Base-by-base conservation (phyloP, 1,140 invertebrate genomes). In the Ostrea denselamellosa region DNA sequence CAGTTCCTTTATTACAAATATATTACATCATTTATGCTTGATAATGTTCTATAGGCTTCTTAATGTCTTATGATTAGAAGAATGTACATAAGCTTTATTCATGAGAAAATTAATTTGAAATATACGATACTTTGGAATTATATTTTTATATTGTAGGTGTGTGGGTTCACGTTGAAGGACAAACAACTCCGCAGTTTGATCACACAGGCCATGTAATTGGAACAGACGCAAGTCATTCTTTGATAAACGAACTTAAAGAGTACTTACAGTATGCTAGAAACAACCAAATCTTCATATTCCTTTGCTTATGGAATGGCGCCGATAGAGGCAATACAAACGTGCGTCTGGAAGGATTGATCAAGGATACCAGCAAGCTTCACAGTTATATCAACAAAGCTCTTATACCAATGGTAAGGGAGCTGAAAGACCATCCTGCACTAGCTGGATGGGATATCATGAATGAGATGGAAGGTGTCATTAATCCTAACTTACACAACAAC, bases 361-460 rank as follows among this genome's bases (percentile, higher is more conserved):
- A 89, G 87, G 94, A 95, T 86, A 93, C 93, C 8, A 71, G 82
- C 51, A 95, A 95, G 86, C 92, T 95, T 3, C 90, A 94, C 65
- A 91, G 91, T 44, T 95, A 95, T 90, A 93, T 95, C 28, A 92
- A 94, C 82, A 93, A 95, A 9, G 94, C 93, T 52, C 92, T 95
- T 0, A 92, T 90, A 28, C 91, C 92, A 82, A 92, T 92, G 93
- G 93, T 93, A 83, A 85, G 86, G 22, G 94, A 91, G 0, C 89
- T 95, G n/a, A 94, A 93, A 52, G 91, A 91, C 34, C 93, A 95
- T 82, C 93, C 93, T 8, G 94, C 94, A 8, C 87, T 95, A 14
- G 95, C 92, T 3, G 94, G 94, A 52, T 95, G 94, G 93, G 95
- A 95, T 82, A 94, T 95, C 19, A 93, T 95, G 54, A 95, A 95